Base-by-base conservation (phyloP, 2,888 invertebrate genomes). In the Drosophila flavopinicola region DNA sequence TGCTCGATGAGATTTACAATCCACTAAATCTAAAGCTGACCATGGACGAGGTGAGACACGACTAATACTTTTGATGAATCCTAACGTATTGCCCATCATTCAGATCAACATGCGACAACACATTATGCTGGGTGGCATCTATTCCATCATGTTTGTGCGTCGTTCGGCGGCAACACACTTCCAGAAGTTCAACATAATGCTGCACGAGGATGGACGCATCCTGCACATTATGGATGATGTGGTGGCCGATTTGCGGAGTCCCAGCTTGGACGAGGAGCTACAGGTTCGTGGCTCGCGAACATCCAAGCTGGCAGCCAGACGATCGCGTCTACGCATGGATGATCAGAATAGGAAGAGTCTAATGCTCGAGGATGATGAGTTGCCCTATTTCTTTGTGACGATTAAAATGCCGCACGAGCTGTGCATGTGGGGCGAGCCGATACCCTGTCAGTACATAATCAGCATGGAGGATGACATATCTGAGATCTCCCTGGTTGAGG, bases 91-190 rank as follows among this genome's bases (percentile, higher is more conserved):
- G 1, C 6, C 10, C 1, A 9, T 47, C 3, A 20, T 33, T n/a
- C 7, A 90, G 91, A 77, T 91, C 0, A 90, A 90, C 65, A 59
- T 90, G 1, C 74, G 88, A 7, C 63, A 89, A 42, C 71, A 71
- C 32, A 67, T 87, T 0, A 75, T 91, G 24, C 59, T 89, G 30
- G 90, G 91, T 4, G 90, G 90, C 0, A 42, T 90, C 0, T 91
- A 90, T 68, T 85, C 88, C 13, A 45, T 90, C 0, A 61, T 85
- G 44, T 79, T 86, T 52, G 78, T 90, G 2, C 64, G 66, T 0
- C 88, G 88, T 9, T 87, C 88, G 1, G 23, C 27, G 0, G 78
- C 79, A 39, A 67, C 63, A 1, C 68, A 85, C n/a, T 84, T 79
- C 20, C 61, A 82, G 11, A 69, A 63, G 20, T 82, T 89, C 5